Conservation (phyloP, 2,113 vertebrate species). For the Etheostoma cragini region DNA sequence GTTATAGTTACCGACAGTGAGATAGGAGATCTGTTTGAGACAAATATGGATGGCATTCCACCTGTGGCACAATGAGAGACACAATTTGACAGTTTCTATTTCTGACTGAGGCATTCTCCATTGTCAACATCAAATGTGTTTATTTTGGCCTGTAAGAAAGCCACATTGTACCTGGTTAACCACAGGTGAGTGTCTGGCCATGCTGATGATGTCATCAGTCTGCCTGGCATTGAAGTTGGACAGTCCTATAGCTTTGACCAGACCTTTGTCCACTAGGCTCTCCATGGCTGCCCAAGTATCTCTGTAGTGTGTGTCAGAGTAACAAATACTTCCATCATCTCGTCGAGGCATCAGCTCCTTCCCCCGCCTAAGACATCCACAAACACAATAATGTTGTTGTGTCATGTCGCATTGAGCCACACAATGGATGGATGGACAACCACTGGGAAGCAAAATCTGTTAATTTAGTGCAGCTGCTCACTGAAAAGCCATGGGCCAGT, state of each 20-base stretch:
- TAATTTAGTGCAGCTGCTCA: slow-evolving; percentile 50
- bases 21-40: slow-evolving; percentile 76
- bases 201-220: slow-evolving; percentile 77
- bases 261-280: slow-evolving; percentile 77
- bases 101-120: background rate
- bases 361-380: slow-evolving; percentile 71
- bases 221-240: slow-evolving; percentile 85
- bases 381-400: background rate
- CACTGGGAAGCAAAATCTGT: background rate
- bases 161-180: slow-evolving; percentile 80
- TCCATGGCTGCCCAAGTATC: slow-evolving; percentile 85
- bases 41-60: slow-evolving; percentile 84
- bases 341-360: slow-evolving; percentile 77
- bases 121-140: background rate
- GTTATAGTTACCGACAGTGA: slow-evolving; percentile 75
- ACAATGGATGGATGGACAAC: too few species aligned
- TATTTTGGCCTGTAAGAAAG: background rate
- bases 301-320: slow-evolving; percentile 81
- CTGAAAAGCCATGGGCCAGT: slow-evolving; percentile 86
- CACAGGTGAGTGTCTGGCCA: slow-evolving; percentile 77
- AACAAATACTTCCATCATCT: slow-evolving; percentile 80
- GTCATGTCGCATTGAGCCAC: background rate
- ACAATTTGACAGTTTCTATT: background rate
- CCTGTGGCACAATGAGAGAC: slow-evolving; percentile 55
- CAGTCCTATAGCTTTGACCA: slow-evolving; percentile 82